Conservation (phyloP, 1,140 invertebrate species). For the Aradophagus sp. region DNA sequence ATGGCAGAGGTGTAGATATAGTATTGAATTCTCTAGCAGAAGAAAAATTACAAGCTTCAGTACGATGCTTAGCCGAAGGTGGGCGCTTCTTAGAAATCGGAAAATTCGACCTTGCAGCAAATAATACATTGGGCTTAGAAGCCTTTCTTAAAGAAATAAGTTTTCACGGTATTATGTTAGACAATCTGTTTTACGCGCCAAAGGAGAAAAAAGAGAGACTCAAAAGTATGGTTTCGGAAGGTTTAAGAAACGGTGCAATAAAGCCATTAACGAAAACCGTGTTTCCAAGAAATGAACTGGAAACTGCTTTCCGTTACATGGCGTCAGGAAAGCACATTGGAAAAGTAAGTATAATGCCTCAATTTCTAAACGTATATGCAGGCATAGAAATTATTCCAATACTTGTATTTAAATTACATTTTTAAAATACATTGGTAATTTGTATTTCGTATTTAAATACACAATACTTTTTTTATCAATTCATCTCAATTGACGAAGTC, state of each 20-base stretch:
- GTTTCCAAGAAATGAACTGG: conserved; percentile 71
- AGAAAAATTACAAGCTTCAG: conserved; percentile 84
- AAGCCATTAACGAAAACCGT: conserved; percentile 72
- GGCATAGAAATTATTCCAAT: background rate
- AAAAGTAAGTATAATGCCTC: conserved; percentile 71
- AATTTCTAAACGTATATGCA: background rate
- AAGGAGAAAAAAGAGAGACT: conserved; percentile 56
- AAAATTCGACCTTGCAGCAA: conserved; percentile 82
- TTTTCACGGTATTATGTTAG: conserved; percentile 84
- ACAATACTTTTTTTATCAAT: too few species aligned
- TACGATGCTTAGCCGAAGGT: conserved; percentile 82
- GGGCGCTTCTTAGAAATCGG: conserved; percentile 87
- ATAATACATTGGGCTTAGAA: conserved; percentile 81
- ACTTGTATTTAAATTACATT: background rate
- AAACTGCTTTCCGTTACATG: conserved; percentile 78
- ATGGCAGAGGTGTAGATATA: conserved; percentile 83
- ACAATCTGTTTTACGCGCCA: conserved; percentile 77
- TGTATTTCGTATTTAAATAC: too few species aligned
- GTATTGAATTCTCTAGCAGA: conserved; percentile 88
- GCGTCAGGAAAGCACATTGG: conserved; percentile 84
- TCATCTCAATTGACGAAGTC: too few species aligned
- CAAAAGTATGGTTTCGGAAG: conserved; percentile 70
- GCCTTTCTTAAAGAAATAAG: conserved; percentile 88
- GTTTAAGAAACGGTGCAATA: conserved; percentile 74
- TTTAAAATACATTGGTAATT: too few species aligned